A percentile compares a stretch with the other conserved stretches of the same genome.
These are phyloP conservation scores for Cephalopholis sonnerati DNA, from an alignment of 2,113 vertebrate genomes.

Conservation along the genomic window DNA sequence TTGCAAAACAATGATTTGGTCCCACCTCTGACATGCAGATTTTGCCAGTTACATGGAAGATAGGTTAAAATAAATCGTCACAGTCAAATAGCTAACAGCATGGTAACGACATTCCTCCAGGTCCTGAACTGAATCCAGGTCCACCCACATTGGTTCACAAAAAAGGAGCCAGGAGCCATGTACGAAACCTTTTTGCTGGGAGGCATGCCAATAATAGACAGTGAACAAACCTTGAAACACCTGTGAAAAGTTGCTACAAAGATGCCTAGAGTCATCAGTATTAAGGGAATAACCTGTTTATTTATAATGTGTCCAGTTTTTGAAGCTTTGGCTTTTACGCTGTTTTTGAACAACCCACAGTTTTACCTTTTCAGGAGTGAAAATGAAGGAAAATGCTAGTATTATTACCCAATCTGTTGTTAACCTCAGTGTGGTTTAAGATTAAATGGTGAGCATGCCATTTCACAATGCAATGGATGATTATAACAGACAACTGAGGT, in stretches of 20 bases:
- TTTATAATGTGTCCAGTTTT: neutral
- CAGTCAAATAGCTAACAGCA: constrained; percentile 22
- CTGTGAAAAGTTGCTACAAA: constrained; percentile 17
- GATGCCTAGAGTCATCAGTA: neutral
- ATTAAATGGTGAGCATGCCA: neutral
- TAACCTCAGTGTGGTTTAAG: neutral
- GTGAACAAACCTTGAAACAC: constrained; percentile 18
- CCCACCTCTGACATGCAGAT: constrained; percentile 21
- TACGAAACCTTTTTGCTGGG: constrained; percentile 9
- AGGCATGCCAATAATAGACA: constrained; percentile 25
- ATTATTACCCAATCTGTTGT: too few species aligned
- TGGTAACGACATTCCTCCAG: neutral
- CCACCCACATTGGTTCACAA: constrained; percentile 35
- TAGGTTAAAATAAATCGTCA: neutral
- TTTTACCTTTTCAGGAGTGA: neutral
- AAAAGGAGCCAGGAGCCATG: neutral
- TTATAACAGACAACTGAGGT: neutral
- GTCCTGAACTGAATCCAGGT: constrained; percentile 3
- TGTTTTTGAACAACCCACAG: neutral
- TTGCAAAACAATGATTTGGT: too few species aligned
- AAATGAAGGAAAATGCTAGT: neutral
- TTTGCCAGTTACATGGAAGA: neutral
- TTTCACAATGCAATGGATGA: neutral
- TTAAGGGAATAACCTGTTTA: neutral
- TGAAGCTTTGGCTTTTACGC: neutral